Percentiles rank a stretch among this genome's conserved stretches.
Conservation (phyloP, 2,888 invertebrate genomes). For the Drosophila histrio region DNA sequence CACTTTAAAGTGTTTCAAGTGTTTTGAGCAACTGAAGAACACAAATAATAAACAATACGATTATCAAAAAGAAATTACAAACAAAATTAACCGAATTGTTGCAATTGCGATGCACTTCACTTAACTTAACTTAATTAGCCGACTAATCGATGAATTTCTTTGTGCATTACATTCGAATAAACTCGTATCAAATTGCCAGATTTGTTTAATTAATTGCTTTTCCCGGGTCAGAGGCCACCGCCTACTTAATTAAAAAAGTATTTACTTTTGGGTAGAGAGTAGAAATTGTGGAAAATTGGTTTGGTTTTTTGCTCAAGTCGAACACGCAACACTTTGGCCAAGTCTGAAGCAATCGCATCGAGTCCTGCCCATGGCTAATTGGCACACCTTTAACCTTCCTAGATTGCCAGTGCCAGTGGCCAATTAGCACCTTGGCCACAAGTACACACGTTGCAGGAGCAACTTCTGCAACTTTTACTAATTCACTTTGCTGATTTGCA, state of each 20-base stretch:
- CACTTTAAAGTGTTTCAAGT: slow-evolving; percentile 4
- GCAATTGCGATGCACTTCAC: slow-evolving; percentile 32
- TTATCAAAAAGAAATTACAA: slow-evolving; percentile 3
- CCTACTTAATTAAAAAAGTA: slow-evolving; percentile 37
- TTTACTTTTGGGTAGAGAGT: neutral
- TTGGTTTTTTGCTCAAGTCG: neutral
- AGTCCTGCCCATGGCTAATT: slow-evolving; percentile 55
- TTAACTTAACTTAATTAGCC: slow-evolving; percentile 13
- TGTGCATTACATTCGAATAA: slow-evolving; percentile 5
- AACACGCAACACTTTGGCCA: slow-evolving; percentile 42
- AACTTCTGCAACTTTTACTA: slow-evolving; percentile 37
- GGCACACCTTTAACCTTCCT: slow-evolving; percentile 69
- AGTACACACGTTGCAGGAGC: slow-evolving; percentile 17
- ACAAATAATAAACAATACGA: slow-evolving; percentile 34
- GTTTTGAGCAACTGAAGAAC: neutral
- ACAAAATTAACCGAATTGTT: slow-evolving; percentile 13
- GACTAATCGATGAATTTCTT: slow-evolving; percentile 2
- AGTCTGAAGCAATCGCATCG: slow-evolving; percentile 45
- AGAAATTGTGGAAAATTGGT: slow-evolving; percentile 1
- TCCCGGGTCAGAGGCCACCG: slow-evolving; percentile 14
- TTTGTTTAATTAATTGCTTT: slow-evolving; percentile 48
- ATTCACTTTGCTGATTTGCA: slow-evolving; percentile 38
- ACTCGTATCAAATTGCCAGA: slow-evolving; percentile 24
- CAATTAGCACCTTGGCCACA: slow-evolving; percentile 64
- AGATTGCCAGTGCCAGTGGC: slow-evolving; percentile 8